These are phyloP conservation scores for Pollenia labialis DNA, from an alignment of 2,888 invertebrate genomes.

Conservation along the genomic window DNA sequence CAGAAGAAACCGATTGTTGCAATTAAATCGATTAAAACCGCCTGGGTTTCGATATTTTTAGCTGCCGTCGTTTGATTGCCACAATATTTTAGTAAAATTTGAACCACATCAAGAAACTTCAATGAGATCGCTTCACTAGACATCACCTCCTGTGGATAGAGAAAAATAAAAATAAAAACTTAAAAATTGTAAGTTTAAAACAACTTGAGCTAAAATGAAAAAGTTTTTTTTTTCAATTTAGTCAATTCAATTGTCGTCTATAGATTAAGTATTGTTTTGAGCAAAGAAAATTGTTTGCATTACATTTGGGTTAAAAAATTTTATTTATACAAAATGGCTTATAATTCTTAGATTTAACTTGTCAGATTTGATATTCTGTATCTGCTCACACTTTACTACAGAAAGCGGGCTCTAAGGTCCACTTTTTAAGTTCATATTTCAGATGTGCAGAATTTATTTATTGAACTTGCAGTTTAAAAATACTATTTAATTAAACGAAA, in stretches of 20 bases:
- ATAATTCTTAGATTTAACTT: neutral
- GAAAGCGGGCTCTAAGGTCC: too few relatives aligned
- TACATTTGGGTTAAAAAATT: neutral
- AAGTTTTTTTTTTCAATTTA: conserved; percentile 5
- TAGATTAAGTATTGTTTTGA: neutral
- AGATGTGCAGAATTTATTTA: too few relatives aligned
- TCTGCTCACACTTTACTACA: too few relatives aligned
- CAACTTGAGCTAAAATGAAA: neutral
- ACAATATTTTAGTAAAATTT: conserved; percentile 82
- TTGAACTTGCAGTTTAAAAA: too few relatives aligned
- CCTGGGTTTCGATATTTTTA: conserved; percentile 82
- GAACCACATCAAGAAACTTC: conserved; percentile 83
- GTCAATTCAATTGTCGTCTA: conserved; percentile 29
- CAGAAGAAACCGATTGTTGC: conserved; percentile 84
- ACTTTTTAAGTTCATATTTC: too few relatives aligned
- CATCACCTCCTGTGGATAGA: conserved; percentile 80
- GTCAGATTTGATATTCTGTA: too few relatives aligned
- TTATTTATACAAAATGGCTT: neutral
- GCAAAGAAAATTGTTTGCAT: neutral
- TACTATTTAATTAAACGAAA: too few relatives aligned
- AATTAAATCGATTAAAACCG: conserved; percentile 84
- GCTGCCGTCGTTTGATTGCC: conserved; percentile 78
- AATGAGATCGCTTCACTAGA: conserved; percentile 81
- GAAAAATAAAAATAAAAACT: neutral
- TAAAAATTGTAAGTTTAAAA: conserved; percentile 1